Conservation (phyloP, 2,888 invertebrate species). For the Cryptocephalus primarius region DNA sequence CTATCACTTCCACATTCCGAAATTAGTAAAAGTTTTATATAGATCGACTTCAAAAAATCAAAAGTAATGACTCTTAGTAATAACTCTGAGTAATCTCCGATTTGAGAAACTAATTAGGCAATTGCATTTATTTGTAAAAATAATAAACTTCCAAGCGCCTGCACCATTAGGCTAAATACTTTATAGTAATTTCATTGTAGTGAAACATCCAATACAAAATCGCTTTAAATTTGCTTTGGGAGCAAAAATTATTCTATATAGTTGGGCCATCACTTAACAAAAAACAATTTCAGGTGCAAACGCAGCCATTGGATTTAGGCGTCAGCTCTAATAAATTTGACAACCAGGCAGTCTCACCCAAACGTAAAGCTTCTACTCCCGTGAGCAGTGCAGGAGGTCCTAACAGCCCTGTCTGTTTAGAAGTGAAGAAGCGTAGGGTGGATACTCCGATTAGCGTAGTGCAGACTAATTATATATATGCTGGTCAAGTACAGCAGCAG, state of each 20-base stretch:
- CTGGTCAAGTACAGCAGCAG: constrained; percentile 12
- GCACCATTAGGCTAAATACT: no score
- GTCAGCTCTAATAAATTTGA: constrained; percentile 43
- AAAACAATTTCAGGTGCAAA: constrained; percentile 44
- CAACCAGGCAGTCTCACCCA: constrained; percentile 41
- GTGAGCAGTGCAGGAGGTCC: constrained; percentile 24
- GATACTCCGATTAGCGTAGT: constrained; percentile 33
- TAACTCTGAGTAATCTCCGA: no score
- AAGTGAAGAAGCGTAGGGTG: constrained; percentile 53
- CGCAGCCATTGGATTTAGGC: constrained; percentile 69
- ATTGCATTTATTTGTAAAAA: no score
- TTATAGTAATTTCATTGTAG: no score
- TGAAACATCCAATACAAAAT: no score
- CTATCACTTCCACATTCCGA: no score
- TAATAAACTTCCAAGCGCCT: no score
- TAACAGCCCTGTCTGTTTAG: constrained; percentile 41
- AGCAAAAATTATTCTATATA: background rate
- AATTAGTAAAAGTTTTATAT: no score
- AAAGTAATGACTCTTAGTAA: no score
- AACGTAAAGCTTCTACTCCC: constrained; percentile 49
- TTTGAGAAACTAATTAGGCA: no score
- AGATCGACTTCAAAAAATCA: no score
- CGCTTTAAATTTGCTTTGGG: background rate
- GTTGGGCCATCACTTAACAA: no score
- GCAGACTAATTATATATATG: background rate